These are phyloP conservation scores for Megalonaias nervosa DNA, from an alignment of 1,140 invertebrate species.

Conservation along the genomic window DNA sequence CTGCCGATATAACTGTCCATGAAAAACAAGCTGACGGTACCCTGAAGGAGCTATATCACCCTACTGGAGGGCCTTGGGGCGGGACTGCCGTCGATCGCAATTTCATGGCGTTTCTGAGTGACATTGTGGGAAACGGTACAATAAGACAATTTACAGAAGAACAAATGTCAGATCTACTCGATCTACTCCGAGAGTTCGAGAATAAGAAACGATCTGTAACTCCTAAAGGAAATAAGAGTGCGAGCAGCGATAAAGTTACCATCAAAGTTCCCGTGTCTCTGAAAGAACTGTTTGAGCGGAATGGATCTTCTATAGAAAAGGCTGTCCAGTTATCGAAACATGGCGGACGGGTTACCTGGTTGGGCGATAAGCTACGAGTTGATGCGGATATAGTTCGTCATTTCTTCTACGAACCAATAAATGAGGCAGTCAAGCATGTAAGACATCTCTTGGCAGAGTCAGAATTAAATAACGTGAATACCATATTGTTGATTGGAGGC, in stretches of 20 bases:
- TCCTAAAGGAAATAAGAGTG: background rate
- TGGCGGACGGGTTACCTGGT: background rate
- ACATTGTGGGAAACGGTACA: background rate
- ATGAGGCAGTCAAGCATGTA: slow-evolving; percentile 10
- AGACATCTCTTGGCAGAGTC: background rate
- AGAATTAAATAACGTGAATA: slow-evolving; percentile 7
- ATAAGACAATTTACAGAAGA: slow-evolving; percentile 2
- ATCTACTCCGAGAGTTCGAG: slow-evolving; percentile 22
- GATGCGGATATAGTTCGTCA: slow-evolving; percentile 16
- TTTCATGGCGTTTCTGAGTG: slow-evolving; percentile 1
- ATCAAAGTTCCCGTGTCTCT: background rate
- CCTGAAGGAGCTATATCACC: background rate
- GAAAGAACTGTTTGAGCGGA: background rate
- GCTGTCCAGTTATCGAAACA: background rate
- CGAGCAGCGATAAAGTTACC: background rate
- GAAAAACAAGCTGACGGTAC: slow-evolving; percentile 6
- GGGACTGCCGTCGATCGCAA: background rate
- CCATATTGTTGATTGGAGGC: slow-evolving; percentile 22
- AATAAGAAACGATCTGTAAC: slow-evolving; percentile 10
- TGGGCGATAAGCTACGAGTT: background rate
- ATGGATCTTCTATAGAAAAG: background rate
- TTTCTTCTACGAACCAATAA: slow-evolving; percentile 18
- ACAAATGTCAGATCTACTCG: slow-evolving; percentile 16
- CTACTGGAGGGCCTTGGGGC: slow-evolving; percentile 8
- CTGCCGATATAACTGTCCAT: slow-evolving; percentile 12